These are phyloP conservation scores for Mirounga angustirostris DNA, from an alignment of 2,113 vertebrate genomes.

Conservation along the genomic window DNA sequence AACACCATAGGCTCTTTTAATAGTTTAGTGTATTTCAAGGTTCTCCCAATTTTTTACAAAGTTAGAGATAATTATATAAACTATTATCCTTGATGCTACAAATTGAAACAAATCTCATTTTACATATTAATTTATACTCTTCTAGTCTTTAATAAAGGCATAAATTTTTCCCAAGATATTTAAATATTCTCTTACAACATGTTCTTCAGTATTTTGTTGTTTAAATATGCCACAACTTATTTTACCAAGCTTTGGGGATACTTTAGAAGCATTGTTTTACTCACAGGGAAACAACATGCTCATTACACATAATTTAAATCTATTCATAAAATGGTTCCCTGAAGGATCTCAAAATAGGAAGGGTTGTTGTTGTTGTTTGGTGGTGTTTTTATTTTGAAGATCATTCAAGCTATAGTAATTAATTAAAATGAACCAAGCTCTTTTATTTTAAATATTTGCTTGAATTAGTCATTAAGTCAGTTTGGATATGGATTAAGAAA, in stretches of 20 bases:
- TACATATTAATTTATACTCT: constrained; percentile 26
- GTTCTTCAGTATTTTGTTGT: not conserved
- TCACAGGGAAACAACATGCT: not conserved
- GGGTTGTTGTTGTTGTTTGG: not conserved
- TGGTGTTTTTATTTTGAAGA: constrained; percentile 19
- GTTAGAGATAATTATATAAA: not conserved
- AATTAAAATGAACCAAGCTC: constrained; percentile 56
- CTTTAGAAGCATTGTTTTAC: constrained; percentile 39
- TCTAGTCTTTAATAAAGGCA: not conserved
- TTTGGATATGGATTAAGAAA: constrained; percentile 22
- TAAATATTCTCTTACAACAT: not conserved
- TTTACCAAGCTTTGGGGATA: not conserved
- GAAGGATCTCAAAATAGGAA: constrained; percentile 4
- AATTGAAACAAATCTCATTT: not conserved
- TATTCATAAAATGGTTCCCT: constrained; percentile 42
- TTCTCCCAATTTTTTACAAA: not conserved
- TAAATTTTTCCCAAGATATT: constrained; percentile 14
- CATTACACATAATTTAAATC: constrained; percentile 52
- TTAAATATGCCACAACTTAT: constrained; percentile 14
- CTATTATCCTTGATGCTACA: not conserved
- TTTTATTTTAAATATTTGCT: constrained; percentile 48
- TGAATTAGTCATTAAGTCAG: not conserved
- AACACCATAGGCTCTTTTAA: not conserved
- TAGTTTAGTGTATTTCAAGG: not conserved
- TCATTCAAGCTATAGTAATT: constrained; percentile 46